Base-by-base conservation (phyloP, 92 coral and sea anemone genomes). In the Plumapathes pennacea region DNA sequence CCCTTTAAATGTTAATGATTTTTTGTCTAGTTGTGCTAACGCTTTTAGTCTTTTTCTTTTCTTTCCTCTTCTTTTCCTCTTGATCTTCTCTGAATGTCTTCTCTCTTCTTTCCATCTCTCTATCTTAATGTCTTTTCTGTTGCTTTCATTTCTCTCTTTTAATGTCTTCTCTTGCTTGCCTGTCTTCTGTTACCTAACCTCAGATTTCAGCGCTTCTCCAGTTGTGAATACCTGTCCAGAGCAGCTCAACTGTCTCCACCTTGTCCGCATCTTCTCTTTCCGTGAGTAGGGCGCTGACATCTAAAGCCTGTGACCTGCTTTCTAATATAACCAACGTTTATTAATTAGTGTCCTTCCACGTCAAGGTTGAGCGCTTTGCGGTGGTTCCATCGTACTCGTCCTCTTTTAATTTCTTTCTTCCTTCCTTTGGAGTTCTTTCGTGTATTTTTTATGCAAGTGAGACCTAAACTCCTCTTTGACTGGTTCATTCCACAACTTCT, bases 381-480 rank as follows among this genome's bases (percentile, higher is more conserved):
- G n/a, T n/a, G n/a, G n/a, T n/a, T n/a, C n/a, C n/a, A n/a, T n/a
- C n/a, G n/a, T n/a, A n/a, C n/a, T n/a, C n/a, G n/a, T n/a, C n/a
- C n/a, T n/a, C n/a, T n/a, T n/a, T n/a, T n/a, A n/a, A n/a, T n/a
- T 81, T 52, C 55, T 78, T 81, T 27, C 83, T 72, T 4, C 78
- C 67, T 54, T 77, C 68, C 38, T 43, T 50, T 54, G 73, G 70
- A 39, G 57, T 69, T 37, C 66, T 56, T 59, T 46, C 58, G 67
- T 69, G 48, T 44, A 57, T 66, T 67, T 69, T 56, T 57, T 69
- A 68, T 67, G 19, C 51, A 21, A 38, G 62, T 14, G 66, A 65
- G 32, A 78, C 79, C 62, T 71, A 82, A 50, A 72, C 79, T 67
- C 83, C 83, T 26, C 66, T 53, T 60, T 68, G 60, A 83, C 68